phyloP scores from a whole-genome alignment of 2,888 invertebrate genomes.

The Trichopria drosophilae region DNA sequence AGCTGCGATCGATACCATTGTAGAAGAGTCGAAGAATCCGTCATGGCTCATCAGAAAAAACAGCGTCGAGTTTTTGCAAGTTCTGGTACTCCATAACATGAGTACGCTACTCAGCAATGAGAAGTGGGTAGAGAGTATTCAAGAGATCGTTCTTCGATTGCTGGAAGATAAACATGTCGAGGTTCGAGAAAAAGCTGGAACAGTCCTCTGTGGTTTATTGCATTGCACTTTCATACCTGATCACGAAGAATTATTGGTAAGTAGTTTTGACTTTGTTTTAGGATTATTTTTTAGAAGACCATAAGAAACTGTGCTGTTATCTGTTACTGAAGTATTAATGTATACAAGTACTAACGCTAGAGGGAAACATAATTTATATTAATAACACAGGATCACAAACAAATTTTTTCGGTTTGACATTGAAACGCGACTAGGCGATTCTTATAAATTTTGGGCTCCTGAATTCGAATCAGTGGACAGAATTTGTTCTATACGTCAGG shows the following conservation, averaged over 20 bases:
- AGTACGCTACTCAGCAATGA: constrained; percentile 64
- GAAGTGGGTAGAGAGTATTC: constrained; percentile 62
- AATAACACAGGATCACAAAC: no score
- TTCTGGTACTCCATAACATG: constrained; percentile 74
- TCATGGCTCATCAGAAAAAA: constrained; percentile 74
- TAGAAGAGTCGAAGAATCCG: constrained; percentile 57
- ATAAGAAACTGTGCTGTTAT: no score
- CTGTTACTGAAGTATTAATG: no score
- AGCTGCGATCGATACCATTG: constrained; percentile 63
- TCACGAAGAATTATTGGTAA: constrained; percentile 64
- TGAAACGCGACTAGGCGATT: no score
- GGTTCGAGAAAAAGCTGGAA: constrained; percentile 81
- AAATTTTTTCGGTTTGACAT: no score
- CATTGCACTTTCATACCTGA: constrained; percentile 79
- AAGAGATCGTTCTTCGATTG: constrained; percentile 69
- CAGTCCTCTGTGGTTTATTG: constrained; percentile 81
- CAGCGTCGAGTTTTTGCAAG: constrained; percentile 71
- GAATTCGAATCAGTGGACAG: no score
- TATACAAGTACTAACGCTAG: no score
- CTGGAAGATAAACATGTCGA: constrained; percentile 74
- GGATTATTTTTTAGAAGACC: background rate
- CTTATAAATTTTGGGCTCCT: no score
- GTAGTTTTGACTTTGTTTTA: constrained; percentile 35
- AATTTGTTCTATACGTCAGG: no score
- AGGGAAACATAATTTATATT: no score